Conservation (phyloP, 1,140 invertebrate species). For the Globodera ellingtonae region DNA sequence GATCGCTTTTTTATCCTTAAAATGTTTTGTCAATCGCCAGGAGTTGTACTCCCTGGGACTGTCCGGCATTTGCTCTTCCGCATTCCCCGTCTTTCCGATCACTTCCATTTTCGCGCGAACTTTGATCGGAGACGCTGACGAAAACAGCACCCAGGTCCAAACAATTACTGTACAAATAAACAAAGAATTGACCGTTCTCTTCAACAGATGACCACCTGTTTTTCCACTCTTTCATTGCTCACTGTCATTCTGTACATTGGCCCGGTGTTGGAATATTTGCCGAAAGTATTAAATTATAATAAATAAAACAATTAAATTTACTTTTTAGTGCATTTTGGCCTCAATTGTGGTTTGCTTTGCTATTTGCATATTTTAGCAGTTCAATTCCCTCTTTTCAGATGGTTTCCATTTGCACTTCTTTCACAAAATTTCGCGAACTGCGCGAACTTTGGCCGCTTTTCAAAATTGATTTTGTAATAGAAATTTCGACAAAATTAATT, state of each 20-base stretch:
- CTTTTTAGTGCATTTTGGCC: conserved; percentile 59
- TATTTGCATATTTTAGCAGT: background rate
- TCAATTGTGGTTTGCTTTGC: conserved; percentile 49
- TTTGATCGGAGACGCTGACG: conserved; percentile 58
- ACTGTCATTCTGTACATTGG: conserved; percentile 61
- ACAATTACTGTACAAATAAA: background rate
- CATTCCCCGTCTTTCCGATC: conserved; percentile 64
- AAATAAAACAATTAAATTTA: background rate
- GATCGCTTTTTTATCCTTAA: conserved; percentile 3
- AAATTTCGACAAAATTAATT: conserved; percentile 6
- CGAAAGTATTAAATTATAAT: conserved; percentile 46
- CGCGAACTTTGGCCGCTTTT: conserved; percentile 58
- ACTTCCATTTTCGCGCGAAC: conserved; percentile 63
- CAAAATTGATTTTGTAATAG: conserved; percentile 60
- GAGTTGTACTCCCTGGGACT: conserved; percentile 62
- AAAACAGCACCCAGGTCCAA: conserved; percentile 58
- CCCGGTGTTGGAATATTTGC: conserved; percentile 59
- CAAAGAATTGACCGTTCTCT: background rate
- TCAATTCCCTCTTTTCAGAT: conserved; percentile 1
- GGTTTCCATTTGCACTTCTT: conserved; percentile 53
- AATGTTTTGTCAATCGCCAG: conserved; percentile 24
- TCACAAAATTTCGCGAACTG: conserved; percentile 57
- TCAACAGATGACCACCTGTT: conserved; percentile 56
- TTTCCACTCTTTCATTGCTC: conserved; percentile 58
- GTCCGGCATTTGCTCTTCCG: conserved; percentile 59